These are phyloP conservation scores for Poeciliopsis prolifica DNA, from an alignment of 2,113 vertebrate genomes.

Conservation along the genomic window DNA sequence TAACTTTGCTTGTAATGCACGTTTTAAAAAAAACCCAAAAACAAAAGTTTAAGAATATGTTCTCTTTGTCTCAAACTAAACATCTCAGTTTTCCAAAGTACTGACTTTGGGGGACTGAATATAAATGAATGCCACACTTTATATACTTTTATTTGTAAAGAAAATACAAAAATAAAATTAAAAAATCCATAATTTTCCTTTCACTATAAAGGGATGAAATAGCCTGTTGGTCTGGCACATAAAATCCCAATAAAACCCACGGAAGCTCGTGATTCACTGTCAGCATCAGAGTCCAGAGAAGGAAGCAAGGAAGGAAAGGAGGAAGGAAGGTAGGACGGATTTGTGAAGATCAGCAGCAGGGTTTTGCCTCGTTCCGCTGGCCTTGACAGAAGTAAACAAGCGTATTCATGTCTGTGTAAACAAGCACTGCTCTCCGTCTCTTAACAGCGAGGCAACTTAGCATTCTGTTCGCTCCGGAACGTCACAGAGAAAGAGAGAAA, in stretches of 20 bases:
- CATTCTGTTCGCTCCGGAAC: not conserved
- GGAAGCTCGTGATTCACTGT: not conserved
- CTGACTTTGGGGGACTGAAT: not conserved
- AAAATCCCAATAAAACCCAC: not conserved
- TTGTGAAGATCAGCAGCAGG: not conserved
- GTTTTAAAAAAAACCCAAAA: no score
- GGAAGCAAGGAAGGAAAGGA: no score
- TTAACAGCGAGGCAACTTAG: not conserved
- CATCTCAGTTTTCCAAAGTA: not conserved
- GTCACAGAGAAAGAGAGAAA: slow-evolving; percentile 5
- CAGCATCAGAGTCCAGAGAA: not conserved
- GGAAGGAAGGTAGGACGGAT: not conserved
- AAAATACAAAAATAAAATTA: not conserved
- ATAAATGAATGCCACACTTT: not conserved
- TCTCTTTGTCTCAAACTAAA: no score
- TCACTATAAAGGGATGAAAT: not conserved
- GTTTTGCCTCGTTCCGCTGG: not conserved
- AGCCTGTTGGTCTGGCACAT: not conserved
- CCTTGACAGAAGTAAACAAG: not conserved
- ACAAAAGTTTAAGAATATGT: no score
- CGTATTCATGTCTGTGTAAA: not conserved
- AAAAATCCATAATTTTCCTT: not conserved
- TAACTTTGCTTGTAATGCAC: no score
- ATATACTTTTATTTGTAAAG: not conserved
- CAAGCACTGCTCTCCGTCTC: not conserved